Evolutionary conservation across 2,113 vertebrate species (phyloP).

Genomic region (Phylloscopus whistleri): DNA sequence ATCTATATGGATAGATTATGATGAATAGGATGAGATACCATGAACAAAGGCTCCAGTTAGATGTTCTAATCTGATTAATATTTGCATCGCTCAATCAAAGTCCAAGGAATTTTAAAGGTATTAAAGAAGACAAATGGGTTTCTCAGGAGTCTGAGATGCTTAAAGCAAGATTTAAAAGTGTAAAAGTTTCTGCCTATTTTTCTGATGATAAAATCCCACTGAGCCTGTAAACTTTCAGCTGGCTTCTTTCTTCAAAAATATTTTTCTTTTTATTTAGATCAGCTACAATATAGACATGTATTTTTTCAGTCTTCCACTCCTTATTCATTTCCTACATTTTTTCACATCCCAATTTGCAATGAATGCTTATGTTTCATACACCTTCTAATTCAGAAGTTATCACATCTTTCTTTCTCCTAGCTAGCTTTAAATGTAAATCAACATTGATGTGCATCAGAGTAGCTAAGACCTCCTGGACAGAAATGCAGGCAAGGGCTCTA

Average conservation of each 20-base stretch:
- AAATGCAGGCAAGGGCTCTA: background rate
- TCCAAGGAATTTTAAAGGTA: background rate
- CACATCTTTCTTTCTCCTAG: background rate
- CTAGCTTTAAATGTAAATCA: background rate
- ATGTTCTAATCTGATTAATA: background rate
- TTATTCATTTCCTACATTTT: background rate
- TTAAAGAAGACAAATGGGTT: background rate
- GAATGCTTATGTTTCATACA: background rate
- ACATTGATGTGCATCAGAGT: fast-evolving
- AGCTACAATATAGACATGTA: background rate
- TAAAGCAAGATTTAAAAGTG: background rate
- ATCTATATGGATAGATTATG: background rate
- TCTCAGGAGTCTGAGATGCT: background rate
- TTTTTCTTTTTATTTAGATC: background rate
- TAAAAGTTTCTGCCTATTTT: background rate
- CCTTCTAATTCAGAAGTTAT: background rate
- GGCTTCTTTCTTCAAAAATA: background rate
- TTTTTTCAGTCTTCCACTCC: background rate
- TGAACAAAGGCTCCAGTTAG: background rate
- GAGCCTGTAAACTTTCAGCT: background rate
- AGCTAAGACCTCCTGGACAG: background rate
- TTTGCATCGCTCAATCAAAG: background rate
- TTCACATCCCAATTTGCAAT: background rate
- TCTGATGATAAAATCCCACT: background rate
- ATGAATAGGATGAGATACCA: background rate